Conservation (phyloP, 2,797 vertebrate species). For the Mus minutoides region DNA sequence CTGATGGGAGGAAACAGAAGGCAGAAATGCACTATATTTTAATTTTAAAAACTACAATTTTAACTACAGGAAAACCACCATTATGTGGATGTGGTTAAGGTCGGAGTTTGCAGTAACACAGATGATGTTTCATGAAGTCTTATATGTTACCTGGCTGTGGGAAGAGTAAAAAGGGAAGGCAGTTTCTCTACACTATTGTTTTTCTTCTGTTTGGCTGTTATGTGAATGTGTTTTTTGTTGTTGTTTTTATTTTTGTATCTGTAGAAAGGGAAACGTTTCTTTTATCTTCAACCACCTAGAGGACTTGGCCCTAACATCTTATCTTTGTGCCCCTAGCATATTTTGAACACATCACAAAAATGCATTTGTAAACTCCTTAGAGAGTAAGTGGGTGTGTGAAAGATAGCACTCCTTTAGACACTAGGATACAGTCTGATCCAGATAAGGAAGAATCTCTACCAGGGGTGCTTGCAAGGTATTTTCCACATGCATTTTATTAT, state of each 20-base stretch:
- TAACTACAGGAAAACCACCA: neutral
- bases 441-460: slow-evolving; percentile 80
- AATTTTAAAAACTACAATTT: neutral
- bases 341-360: slow-evolving; percentile 58
- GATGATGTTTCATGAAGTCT: neutral
- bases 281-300: neutral
- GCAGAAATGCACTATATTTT: neutral
- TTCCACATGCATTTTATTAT: slow-evolving; percentile 87
- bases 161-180: neutral
- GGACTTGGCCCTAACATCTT: neutral
- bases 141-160: neutral
- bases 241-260: neutral
- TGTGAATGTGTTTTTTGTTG: neutral
- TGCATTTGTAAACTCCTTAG: slow-evolving; percentile 64
- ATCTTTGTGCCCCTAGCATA: slow-evolving; percentile 44
- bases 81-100: slow-evolving; percentile 32
- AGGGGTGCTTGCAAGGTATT: slow-evolving; percentile 83
- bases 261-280: neutral
- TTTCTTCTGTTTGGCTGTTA: neutral
- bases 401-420: slow-evolving; percentile 82
- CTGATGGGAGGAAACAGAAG: neutral
- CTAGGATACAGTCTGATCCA: slow-evolving; percentile 82
- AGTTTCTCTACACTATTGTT: neutral
- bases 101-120: neutral
- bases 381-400: slow-evolving; percentile 76